Conservation (phyloP, 2,113 vertebrate species). For the Pedionomus torquatus region DNA sequence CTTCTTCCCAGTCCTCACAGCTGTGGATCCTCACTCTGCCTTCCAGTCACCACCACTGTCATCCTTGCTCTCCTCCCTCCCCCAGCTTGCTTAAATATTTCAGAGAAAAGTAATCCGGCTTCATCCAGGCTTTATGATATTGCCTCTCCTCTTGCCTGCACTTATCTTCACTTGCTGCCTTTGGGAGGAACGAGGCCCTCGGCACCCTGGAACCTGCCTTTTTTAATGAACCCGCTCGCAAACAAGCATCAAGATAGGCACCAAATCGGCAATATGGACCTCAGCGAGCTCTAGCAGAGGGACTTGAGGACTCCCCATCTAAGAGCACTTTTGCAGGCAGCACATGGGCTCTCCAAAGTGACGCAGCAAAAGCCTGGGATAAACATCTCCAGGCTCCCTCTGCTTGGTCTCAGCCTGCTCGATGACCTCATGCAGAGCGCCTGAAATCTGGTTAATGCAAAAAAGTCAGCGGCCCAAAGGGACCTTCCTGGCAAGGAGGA, state of each 20-base stretch:
- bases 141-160: background rate
- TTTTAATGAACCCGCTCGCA: background rate
- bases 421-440: accelerated
- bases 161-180: background rate
- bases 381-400: background rate
- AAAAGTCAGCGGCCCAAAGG: background rate
- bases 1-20: slow-evolving; percentile 46
- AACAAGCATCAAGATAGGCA: background rate
- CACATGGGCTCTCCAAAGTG: background rate
- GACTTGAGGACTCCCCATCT: accelerated
- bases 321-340: background rate
- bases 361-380: accelerated
- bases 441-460: background rate
- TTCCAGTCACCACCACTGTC: background rate
- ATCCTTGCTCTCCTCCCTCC: background rate
- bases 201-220: background rate
- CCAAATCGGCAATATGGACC: background rate
- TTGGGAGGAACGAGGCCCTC: background rate
- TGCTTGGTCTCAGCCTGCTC: background rate
- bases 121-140: slow-evolving; percentile 8
- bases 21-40: slow-evolving; percentile 60
- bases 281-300: background rate
- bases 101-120: slow-evolving; percentile 39
- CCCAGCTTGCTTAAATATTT: slow-evolving; percentile 25
- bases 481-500: background rate